These are phyloP conservation scores for Lota lota DNA, from an alignment of 2,113 vertebrate genomes.

Conservation along the genomic window DNA sequence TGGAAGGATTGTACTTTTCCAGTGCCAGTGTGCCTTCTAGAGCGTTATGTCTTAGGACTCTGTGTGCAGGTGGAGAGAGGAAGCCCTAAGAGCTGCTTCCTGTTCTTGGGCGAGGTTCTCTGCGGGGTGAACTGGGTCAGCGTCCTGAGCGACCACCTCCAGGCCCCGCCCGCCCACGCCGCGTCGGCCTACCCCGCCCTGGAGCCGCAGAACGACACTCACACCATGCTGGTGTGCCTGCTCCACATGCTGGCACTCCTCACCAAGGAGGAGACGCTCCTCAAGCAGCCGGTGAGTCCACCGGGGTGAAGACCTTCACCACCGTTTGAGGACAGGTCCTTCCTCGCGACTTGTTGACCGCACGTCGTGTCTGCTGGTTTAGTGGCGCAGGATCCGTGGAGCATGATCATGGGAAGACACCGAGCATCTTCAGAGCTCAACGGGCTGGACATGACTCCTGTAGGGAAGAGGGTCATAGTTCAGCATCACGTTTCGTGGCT, in stretches of 20 bases:
- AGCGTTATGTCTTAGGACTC: not conserved
- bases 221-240: constrained; percentile 87
- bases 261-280: constrained; percentile 87
- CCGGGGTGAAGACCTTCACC: no score
- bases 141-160: constrained; percentile 84
- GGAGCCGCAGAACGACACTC: constrained; percentile 49
- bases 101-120: constrained; percentile 88
- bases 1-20: no score
- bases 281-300: constrained; percentile 77
- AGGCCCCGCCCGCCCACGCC: constrained; percentile 62
- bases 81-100: constrained; percentile 94
- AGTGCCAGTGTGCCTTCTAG: no score
- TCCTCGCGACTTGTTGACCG: no score
- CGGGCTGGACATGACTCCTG: no score
- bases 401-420: no score
- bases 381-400: no score
- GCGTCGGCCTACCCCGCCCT: constrained; percentile 47
- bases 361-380: no score
- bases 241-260: constrained; percentile 91
- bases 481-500: no score
- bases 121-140: constrained; percentile 97
- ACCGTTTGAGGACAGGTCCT: not conserved
- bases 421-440: no score
- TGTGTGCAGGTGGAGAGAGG: constrained; percentile 88
- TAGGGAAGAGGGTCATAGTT: no score